Base-by-base conservation (phyloP, 2,888 invertebrate species). In the Drosophila anomelani region DNA sequence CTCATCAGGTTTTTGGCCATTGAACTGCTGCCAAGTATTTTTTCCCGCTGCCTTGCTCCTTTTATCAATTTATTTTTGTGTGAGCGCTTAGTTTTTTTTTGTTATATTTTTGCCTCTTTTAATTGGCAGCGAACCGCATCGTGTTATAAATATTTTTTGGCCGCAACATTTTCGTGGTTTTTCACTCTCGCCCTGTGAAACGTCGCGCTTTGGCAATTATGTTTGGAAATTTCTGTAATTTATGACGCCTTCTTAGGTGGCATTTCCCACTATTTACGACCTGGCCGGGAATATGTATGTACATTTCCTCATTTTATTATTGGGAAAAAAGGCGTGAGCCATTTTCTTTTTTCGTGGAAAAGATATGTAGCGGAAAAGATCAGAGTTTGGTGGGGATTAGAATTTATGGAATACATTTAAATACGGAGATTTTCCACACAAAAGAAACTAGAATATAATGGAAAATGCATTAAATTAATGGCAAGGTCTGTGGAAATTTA, bases 21-120 rank as follows among this genome's bases (percentile, higher is more conserved):
- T 90, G 90, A 90, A 90, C 90, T 79, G 84, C 73, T 90, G 91
- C 91, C 90, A 90, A 90, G 85, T 76, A 70, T 86, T 84, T 61
- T 63, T 66, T 71, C 64, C 68, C 60, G 64, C 57, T 80, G 51
- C 51, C 51, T 51, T 69, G 75, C 66, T 69, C 53, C 61, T 69
- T 75, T 74, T 61, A 74, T 60, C 62, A 64, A 66, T 56, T 72
- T 77, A 60, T 63, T 63, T 62, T 59, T 39, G 68, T 69, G 44
- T 62, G 44, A 13, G 39, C 46, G 36, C 56, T 13, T 15, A 23
- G 61, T 46, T 66, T 53, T 66, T 44, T 41, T 29, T 44, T 59
- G 43, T 58, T 46, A 64, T 61, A 49, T 64, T 58, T 76, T 62
- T 61, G 26, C 60, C 56, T 61, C 56, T 70, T 81, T 73, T 73